Conservation (phyloP, 2,888 invertebrate species). For the Trachelus tabidus region DNA sequence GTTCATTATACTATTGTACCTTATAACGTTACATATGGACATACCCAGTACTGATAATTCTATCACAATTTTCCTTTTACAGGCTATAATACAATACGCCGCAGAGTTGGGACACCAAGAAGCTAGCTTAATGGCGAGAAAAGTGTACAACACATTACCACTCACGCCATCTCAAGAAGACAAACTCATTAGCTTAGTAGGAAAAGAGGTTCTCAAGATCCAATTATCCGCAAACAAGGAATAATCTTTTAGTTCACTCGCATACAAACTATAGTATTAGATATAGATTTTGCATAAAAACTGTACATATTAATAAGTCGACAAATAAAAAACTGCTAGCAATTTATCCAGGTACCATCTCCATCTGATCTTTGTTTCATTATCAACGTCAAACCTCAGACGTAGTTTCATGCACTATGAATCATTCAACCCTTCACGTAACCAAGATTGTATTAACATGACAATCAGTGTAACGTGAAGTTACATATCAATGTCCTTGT, state of each 20-base stretch:
- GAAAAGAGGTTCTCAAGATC: constrained; percentile 52
- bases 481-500: constrained; percentile 62
- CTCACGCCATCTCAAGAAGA: constrained; percentile 67
- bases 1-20: constrained; percentile 34
- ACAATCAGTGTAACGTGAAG: background rate
- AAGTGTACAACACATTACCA: constrained; percentile 61
- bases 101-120: constrained; percentile 70
- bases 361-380: background rate
- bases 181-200: constrained; percentile 68
- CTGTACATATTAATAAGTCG: background rate
- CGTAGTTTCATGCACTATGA: background rate
- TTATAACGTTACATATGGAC: background rate
- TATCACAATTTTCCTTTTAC: constrained; percentile 34
- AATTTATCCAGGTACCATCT: background rate
- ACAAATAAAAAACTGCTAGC: background rate
- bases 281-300: background rate
- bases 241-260: background rate
- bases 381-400: background rate
- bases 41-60: background rate
- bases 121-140: constrained; percentile 62
- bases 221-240: background rate
- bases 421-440: background rate
- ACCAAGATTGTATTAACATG: background rate
- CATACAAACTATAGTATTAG: background rate
- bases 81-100: constrained; percentile 71